Percentiles rank a stretch among this genome's conserved stretches.
Evolutionary conservation across 2,888 invertebrate species (phyloP).

Genomic region (Lycophotia porphyrea): DNA sequence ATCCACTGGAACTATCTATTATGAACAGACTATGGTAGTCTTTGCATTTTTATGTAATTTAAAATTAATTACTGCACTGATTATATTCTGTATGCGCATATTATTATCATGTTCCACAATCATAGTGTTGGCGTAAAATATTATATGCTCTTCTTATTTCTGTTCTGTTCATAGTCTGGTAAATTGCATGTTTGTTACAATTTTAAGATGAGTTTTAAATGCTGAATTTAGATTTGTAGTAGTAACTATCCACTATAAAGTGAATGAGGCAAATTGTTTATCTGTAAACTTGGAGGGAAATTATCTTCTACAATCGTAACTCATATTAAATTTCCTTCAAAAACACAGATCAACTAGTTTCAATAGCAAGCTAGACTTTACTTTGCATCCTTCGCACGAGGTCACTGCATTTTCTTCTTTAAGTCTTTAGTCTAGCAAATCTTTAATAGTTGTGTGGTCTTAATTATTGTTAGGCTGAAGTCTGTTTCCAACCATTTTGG

Average conservation of each 20-base stretch:
- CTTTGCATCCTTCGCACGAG: not conserved
- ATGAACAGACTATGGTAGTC: slow-evolving; percentile 46
- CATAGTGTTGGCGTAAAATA: slow-evolving; percentile 37
- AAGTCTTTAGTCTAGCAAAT: not conserved
- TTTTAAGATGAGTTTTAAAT: slow-evolving; percentile 28
- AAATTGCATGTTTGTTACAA: slow-evolving; percentile 48
- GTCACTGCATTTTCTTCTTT: not conserved
- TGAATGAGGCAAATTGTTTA: not conserved
- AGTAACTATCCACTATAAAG: not conserved
- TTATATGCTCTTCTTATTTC: slow-evolving; percentile 37
- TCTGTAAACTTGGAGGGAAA: too few relatives aligned
- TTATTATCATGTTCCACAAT: slow-evolving; percentile 60
- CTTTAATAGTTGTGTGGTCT: not conserved
- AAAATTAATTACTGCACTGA: slow-evolving; percentile 70
- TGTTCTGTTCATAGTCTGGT: slow-evolving; percentile 20
- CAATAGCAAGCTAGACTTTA: not conserved
- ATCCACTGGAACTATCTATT: slow-evolving; percentile 67
- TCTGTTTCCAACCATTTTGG: not conserved
- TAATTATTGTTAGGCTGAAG: not conserved
- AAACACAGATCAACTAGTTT: not conserved
- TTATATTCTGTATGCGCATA: slow-evolving; percentile 69
- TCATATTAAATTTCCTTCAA: not conserved
- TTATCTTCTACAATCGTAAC: not conserved
- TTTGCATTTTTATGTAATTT: slow-evolving; percentile 74
- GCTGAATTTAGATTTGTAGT: not conserved